phyloP scores from a whole-genome alignment of 1,140 invertebrate genomes.

The Sycobia sp. region DNA sequence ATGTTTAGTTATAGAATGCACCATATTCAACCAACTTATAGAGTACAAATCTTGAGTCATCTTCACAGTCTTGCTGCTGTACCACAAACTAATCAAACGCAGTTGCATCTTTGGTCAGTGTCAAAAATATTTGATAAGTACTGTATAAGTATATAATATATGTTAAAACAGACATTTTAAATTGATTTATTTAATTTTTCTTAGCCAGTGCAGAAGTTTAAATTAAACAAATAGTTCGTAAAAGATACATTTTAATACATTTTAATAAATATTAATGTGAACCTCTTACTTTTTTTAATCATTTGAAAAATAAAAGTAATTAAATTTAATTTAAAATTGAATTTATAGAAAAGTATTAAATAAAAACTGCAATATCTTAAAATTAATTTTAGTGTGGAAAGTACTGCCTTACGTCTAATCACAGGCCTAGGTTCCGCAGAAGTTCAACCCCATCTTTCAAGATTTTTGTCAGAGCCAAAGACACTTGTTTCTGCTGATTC shows the following conservation, averaged over 20 bases:
- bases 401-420: slow-evolving; percentile 88
- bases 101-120: slow-evolving; percentile 83
- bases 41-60: slow-evolving; percentile 88
- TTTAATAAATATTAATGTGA: too few relatives aligned
- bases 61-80: slow-evolving; percentile 86
- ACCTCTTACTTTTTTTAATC: too few relatives aligned
- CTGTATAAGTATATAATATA: not conserved
- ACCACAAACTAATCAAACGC: slow-evolving; percentile 92
- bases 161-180: too few relatives aligned
- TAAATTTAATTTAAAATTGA: too few relatives aligned
- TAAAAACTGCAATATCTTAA: too few relatives aligned
- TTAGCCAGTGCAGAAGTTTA: too few relatives aligned
- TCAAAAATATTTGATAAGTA: not conserved
- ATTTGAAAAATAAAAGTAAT: too few relatives aligned
- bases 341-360: not conserved
- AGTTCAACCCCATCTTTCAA: slow-evolving; percentile 86
- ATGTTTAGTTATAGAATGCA: slow-evolving; percentile 97
- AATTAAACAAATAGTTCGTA: not conserved
- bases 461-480: slow-evolving; percentile 87
- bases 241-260: not conserved
- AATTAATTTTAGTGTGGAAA: slow-evolving; percentile 85
- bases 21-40: slow-evolving; percentile 94
- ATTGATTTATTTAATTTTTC: too few relatives aligned
- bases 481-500: slow-evolving; percentile 89
- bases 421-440: slow-evolving; percentile 90